Conservation (phyloP, 1,140 invertebrate species). For the Oryctes rhinoceros region DNA sequence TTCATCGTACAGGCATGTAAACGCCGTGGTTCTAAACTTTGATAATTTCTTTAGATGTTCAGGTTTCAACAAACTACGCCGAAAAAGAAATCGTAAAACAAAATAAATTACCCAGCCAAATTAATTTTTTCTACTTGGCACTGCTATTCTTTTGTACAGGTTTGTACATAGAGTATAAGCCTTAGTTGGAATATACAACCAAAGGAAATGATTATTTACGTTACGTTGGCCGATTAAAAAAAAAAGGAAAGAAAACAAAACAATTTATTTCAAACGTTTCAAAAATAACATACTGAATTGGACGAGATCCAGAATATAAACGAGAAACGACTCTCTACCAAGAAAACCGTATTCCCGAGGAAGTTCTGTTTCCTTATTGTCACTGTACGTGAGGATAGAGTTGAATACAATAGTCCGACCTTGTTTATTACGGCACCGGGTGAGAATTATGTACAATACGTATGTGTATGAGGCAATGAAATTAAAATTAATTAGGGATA, state of each 20-base stretch:
- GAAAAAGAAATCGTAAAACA: no score
- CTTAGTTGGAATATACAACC: neutral
- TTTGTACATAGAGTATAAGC: no score
- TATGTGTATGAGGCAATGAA: neutral
- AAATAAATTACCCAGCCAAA: no score
- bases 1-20: no score
- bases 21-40: no score
- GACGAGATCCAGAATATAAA: neutral
- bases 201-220: neutral
- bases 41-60: no score
- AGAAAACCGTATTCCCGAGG: neutral
- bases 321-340: neutral
- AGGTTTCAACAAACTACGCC: no score
- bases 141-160: no score
- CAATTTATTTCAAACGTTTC: conserved; percentile 13
- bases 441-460: neutral
- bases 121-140: no score
- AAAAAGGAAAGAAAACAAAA: neutral
- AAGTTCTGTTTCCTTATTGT: neutral
- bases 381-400: neutral
- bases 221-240: neutral
- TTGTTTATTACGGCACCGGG: neutral
- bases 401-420: neutral
- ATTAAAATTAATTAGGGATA: conserved; percentile 8
- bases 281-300: conserved; percentile 11